Evolutionary conservation across 2,797 vertebrate genomes (phyloP).

Genomic region (Novumbra hubbsi): DNA sequence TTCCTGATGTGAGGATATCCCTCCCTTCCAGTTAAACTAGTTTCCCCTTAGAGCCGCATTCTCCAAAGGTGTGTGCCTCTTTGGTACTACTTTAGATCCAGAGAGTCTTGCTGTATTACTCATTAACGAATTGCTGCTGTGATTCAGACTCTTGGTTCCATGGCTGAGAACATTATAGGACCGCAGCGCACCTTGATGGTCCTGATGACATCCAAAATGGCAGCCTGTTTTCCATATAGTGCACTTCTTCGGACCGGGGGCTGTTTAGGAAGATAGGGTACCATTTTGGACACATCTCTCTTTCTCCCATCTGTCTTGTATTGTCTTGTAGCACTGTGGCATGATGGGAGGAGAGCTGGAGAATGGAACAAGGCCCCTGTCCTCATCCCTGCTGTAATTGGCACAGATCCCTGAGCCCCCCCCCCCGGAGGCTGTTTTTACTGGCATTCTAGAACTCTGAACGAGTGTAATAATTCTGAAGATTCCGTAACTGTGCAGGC

Average conservation of each 20-base stretch:
- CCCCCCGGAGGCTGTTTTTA: slow-evolving; percentile 45
- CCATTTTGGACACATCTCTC: neutral
- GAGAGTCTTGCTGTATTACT: neutral
- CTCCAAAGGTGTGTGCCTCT: slow-evolving; percentile 5
- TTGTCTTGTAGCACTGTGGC: slow-evolving; percentile 10
- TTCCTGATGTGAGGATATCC: neutral
- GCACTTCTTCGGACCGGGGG: too few species aligned
- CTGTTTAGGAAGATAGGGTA: too few species aligned
- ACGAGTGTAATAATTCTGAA: too few species aligned
- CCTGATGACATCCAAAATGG: neutral
- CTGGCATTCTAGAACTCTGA: slow-evolving; percentile 4
- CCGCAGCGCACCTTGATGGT: too few species aligned
- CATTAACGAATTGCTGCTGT: too few species aligned
- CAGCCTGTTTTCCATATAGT: neutral
- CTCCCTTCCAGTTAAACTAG: slow-evolving; percentile 1
- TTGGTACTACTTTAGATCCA: neutral
- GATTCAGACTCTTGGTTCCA: too few species aligned
- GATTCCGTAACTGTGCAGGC: neutral
- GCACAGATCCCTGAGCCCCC: slow-evolving; percentile 22
- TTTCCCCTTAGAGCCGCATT: slow-evolving; percentile 14
- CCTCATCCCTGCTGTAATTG: slow-evolving; percentile 59
- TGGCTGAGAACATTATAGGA: too few species aligned
- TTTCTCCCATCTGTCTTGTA: neutral
- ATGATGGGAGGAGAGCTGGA: slow-evolving; percentile 21
- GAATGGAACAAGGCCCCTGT: slow-evolving; percentile 46